Conservation (phyloP, 2,888 invertebrate species). For the Hydropsyche betteni region DNA sequence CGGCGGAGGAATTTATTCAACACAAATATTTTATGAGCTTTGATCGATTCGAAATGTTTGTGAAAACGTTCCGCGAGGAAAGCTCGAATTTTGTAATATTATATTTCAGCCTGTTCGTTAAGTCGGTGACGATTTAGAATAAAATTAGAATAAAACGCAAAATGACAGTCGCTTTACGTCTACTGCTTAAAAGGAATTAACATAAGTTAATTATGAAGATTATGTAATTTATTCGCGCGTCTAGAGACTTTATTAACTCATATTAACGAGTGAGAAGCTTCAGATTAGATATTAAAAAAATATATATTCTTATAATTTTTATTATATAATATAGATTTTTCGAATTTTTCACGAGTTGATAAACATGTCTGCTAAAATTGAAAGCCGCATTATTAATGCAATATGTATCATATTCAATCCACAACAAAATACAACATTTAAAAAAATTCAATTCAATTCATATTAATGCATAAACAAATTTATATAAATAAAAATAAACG, state of each 20-base stretch:
- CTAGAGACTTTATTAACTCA: conserved; percentile 17
- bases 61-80: not conserved
- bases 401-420: too few species aligned
- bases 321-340: too few species aligned
- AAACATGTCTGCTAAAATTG: too few species aligned
- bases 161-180: conserved; percentile 5
- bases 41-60: conserved; percentile 7
- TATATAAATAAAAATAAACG: too few species aligned
- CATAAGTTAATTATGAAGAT: conserved; percentile 19
- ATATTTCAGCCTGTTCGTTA: not conserved
- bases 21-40: not conserved
- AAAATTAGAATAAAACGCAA: conserved; percentile 4
- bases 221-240: conserved; percentile 14
- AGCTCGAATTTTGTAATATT: not conserved
- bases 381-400: too few species aligned
- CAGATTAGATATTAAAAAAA: too few species aligned
- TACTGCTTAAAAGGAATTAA: conserved; percentile 13
- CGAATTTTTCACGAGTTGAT: too few species aligned
- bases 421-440: too few species aligned
- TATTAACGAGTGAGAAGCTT: not conserved
- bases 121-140: not conserved
- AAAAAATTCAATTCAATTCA: too few species aligned
- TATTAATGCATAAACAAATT: too few species aligned
- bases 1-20: not conserved
- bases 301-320: too few species aligned